Conservation (phyloP, 1,140 invertebrate species). For the Pristionchus pacificus region DNA sequence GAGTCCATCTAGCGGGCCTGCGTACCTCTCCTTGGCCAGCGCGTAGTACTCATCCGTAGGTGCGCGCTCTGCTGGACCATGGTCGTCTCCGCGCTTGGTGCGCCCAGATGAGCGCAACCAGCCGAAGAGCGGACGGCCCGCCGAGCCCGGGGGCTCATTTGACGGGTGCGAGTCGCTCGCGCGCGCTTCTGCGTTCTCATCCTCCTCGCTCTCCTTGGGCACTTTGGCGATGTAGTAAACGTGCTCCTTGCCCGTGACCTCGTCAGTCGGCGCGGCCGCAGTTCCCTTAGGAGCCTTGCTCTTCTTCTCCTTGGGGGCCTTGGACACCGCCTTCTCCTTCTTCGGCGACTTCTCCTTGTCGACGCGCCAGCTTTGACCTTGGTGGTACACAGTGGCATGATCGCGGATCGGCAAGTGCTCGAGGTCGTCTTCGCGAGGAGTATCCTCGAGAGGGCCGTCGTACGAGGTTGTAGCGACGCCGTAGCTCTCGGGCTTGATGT, state of each 20-base stretch:
- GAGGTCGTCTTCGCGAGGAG: neutral
- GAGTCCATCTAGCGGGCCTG: constrained; percentile 28
- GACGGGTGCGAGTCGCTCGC: neutral
- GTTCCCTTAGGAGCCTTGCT: neutral
- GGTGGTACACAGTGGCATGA: constrained; percentile 7
- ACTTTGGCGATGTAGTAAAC: constrained; percentile 15
- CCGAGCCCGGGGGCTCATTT: constrained; percentile 2
- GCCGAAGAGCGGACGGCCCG: constrained; percentile 6
- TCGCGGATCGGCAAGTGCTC: constrained; percentile 7
- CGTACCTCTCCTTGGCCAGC: constrained; percentile 12
- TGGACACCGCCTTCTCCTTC: constrained; percentile 17
- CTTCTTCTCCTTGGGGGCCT: constrained; percentile 15
- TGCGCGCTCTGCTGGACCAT: constrained; percentile 15
- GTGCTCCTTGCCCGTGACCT: constrained; percentile 9
- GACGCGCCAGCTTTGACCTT: constrained; percentile 2
- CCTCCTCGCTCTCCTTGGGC: constrained; percentile 13
- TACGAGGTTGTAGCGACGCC: constrained; percentile 9
- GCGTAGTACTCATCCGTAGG: constrained; percentile 2
- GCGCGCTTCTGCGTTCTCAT: constrained; percentile 12
- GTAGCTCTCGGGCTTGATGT: constrained; percentile 29
- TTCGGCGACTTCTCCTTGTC: constrained; percentile 24
- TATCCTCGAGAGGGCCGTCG: constrained; percentile 20
- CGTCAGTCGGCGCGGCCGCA: neutral
- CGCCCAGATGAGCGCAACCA: too few relatives aligned
- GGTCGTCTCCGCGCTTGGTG: constrained; percentile 37